These are phyloP conservation scores for Sminthurides aquaticus DNA, from an alignment of 2,888 invertebrate species.

Conservation along the genomic window DNA sequence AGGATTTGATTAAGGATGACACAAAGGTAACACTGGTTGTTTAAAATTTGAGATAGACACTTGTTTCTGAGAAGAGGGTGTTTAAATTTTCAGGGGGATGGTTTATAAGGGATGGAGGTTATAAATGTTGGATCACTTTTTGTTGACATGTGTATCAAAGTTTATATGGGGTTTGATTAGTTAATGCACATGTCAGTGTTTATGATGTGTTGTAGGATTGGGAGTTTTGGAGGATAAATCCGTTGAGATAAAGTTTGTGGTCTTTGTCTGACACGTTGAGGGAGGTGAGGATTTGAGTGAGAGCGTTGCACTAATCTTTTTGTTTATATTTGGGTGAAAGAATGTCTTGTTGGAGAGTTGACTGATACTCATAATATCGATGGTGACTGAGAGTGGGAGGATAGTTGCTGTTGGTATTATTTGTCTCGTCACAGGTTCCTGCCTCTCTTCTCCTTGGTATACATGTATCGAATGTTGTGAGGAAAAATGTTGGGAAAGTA, in stretches of 20 bases:
- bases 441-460: background rate
- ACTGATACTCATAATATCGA: background rate
- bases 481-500: background rate
- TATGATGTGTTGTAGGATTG: background rate
- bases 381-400: background rate
- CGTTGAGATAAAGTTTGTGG: background rate
- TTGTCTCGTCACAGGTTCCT: background rate
- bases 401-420: background rate
- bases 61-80: no score
- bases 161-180: slow-evolving; percentile 5
- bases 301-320: background rate
- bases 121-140: no score
- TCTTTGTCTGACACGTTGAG: background rate
- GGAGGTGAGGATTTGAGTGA: background rate
- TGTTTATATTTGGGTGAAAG: background rate
- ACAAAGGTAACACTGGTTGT: no score
- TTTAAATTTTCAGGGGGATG: no score
- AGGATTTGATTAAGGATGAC: no score
- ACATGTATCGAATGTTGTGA: no score
- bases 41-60: no score
- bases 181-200: slow-evolving; percentile 8
- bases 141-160: no score
- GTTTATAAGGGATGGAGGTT: no score
- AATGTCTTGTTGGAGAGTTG: background rate
- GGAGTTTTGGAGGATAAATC: background rate